Conservation (phyloP, 2,888 invertebrate species). For the Apeira syringaria region DNA sequence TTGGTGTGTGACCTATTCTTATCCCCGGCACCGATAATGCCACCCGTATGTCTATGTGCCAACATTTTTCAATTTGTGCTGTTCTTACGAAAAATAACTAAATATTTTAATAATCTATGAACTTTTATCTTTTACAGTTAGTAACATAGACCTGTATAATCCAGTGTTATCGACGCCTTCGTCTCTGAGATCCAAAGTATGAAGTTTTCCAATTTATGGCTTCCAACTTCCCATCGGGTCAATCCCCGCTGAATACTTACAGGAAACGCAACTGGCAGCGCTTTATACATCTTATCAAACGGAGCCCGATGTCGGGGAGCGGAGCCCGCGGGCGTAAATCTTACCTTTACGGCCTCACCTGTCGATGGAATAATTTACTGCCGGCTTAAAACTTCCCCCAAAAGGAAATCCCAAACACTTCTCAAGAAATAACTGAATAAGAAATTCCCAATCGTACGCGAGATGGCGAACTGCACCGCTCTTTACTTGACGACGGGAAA, state of each 20-base stretch:
- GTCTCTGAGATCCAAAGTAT: conserved; percentile 47
- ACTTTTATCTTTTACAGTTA: conserved; percentile 31
- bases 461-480: conserved; percentile 39
- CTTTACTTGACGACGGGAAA: conserved; percentile 58
- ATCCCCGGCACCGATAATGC: conserved; percentile 50
- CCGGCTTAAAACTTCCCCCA: conserved; percentile 78
- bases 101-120: conserved; percentile 55
- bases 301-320: conserved; percentile 63
- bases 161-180: conserved; percentile 28
- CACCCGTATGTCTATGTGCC: conserved; percentile 45
- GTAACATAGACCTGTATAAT: conserved; percentile 36
- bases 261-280: conserved; percentile 65
- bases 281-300: conserved; percentile 80
- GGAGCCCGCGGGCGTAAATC: conserved; percentile 79
- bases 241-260: conserved; percentile 69
- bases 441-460: conserved; percentile 70
- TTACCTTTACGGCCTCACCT: conserved; percentile 82
- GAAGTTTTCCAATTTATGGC: conserved; percentile 64
- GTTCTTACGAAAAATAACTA: conserved; percentile 43
- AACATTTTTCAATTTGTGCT: conserved; percentile 48
- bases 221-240: conserved; percentile 58
- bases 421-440: conserved; percentile 80
- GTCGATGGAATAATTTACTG: conserved; percentile 83
- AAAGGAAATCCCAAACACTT: conserved; percentile 80
- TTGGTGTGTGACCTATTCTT: conserved; percentile 44